phyloP scores from a whole-genome alignment of 2,113 vertebrate species.

The Coryphaenoides rupestris region DNA sequence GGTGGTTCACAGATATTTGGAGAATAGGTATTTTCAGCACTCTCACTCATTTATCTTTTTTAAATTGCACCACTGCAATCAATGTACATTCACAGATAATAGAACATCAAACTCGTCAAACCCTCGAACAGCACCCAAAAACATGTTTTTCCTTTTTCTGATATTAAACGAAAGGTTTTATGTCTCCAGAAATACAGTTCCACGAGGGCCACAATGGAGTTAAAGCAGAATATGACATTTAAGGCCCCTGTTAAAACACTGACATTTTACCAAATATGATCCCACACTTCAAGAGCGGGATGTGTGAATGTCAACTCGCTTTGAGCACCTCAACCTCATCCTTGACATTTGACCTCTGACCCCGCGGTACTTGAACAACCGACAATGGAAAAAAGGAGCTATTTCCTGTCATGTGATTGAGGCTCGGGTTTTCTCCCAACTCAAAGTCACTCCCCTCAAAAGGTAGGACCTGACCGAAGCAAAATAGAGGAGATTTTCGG shows the following conservation, averaged over 20 bases:
- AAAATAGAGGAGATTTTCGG: conserved; percentile 17
- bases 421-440: conserved; percentile 4
- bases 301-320: conserved; percentile 46
- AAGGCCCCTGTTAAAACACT: conserved; percentile 53
- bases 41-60: too few species aligned
- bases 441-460: conserved; percentile 28
- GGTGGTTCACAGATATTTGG: too few species aligned
- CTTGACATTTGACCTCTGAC: conserved; percentile 43
- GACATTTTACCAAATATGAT: conserved; percentile 62
- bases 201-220: background rate
- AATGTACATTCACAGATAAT: background rate
- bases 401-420: conserved; percentile 43
- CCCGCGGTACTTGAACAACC: conserved; percentile 26
- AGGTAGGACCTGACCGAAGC: conserved; percentile 12
- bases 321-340: conserved; percentile 28
- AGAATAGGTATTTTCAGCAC: too few species aligned
- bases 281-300: conserved; percentile 45
- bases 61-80: background rate
- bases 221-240: conserved; percentile 44
- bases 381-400: conserved; percentile 37
- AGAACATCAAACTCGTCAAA: too few species aligned
- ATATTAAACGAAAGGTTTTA: too few species aligned
- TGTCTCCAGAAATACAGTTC: too few species aligned
- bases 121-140: too few species aligned
- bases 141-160: too few species aligned